Percentiles rank a stretch among this genome's conserved stretches.
Conservation (phyloP, 2,888 invertebrate species). For the Megaustenia siamemsis region DNA sequence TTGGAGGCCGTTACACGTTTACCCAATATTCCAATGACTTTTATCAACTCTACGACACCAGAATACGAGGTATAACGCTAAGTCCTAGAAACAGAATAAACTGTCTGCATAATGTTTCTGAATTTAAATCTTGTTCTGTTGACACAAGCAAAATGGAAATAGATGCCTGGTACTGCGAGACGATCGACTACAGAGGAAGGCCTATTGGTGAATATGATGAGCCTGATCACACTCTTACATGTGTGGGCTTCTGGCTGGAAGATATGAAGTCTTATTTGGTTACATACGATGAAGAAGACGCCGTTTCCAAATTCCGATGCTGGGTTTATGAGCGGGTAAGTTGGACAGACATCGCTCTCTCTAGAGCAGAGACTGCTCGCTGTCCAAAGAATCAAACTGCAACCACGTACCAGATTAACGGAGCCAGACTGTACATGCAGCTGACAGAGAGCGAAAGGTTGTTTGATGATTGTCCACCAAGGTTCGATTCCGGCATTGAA, state of each 20-base stretch:
- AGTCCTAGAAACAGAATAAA: conserved; percentile 94
- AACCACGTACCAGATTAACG: conserved; percentile 91
- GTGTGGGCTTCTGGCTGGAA: conserved; percentile 98
- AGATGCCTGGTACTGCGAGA: conserved; percentile 96
- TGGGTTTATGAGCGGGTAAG: conserved; percentile 98
- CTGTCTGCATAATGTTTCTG: conserved; percentile 95
- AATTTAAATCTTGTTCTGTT: conserved; percentile 95
- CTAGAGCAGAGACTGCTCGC: conserved; percentile 93
- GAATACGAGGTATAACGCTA: conserved; percentile 95
- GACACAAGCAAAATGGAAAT: conserved; percentile 93
- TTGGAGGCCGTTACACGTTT: conserved; percentile 97
- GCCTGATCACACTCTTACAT: conserved; percentile 97
- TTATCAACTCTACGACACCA: conserved; percentile 87
- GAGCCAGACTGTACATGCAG: conserved; percentile 90
- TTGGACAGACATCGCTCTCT: conserved; percentile 91
- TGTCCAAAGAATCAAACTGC: conserved; percentile 95
- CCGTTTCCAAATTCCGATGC: conserved; percentile 95
- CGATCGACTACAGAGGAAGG: conserved; percentile 95
- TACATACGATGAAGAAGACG: conserved; percentile 96
- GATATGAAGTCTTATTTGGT: conserved; percentile 97
- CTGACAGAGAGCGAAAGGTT: conserved; percentile 95
- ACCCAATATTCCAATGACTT: conserved; percentile 84
- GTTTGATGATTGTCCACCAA: conserved; percentile 96
- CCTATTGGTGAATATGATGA: conserved; percentile 88
- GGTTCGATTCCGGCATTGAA: conserved; percentile 92